These are phyloP conservation scores for Dicycla oo DNA, from an alignment of 2,888 invertebrate species.

Conservation along the genomic window DNA sequence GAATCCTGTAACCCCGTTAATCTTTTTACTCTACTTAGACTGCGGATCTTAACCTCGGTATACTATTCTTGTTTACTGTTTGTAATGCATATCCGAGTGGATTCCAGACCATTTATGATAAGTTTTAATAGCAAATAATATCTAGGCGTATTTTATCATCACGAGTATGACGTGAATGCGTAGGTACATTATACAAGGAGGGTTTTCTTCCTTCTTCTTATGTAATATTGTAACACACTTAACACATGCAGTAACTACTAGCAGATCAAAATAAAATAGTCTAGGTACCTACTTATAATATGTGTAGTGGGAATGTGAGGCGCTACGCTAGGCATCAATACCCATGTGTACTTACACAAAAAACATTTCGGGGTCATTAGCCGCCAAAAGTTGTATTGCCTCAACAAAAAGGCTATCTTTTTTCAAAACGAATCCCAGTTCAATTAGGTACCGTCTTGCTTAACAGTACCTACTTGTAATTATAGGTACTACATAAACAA, in stretches of 20 bases:
- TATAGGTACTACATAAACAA: neutral
- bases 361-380: constrained; percentile 18
- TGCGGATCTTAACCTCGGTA: constrained; percentile 80
- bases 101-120: constrained; percentile 72
- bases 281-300: neutral
- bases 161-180: constrained; percentile 22
- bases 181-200: constrained; percentile 26
- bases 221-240: constrained; percentile 16
- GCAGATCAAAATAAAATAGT: constrained; percentile 1
- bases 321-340: neutral
- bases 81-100: constrained; percentile 66
- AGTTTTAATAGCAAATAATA: constrained; percentile 40
- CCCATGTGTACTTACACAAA: neutral
- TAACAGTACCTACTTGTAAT: neutral
- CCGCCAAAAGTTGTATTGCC: constrained; percentile 5
- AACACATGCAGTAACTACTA: neutral
- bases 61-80: constrained; percentile 72
- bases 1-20: constrained; percentile 85
- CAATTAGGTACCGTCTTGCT: neutral
- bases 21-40: constrained; percentile 81
- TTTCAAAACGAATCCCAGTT: constrained; percentile 3
- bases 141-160: constrained; percentile 47
- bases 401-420: constrained; percentile 2
- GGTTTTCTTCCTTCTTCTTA: constrained; percentile 43
- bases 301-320: neutral